phyloP scores from a whole-genome alignment of 37 sponge, comb jelly and placozoan species.

The Hexactinellida sp. region DNA sequence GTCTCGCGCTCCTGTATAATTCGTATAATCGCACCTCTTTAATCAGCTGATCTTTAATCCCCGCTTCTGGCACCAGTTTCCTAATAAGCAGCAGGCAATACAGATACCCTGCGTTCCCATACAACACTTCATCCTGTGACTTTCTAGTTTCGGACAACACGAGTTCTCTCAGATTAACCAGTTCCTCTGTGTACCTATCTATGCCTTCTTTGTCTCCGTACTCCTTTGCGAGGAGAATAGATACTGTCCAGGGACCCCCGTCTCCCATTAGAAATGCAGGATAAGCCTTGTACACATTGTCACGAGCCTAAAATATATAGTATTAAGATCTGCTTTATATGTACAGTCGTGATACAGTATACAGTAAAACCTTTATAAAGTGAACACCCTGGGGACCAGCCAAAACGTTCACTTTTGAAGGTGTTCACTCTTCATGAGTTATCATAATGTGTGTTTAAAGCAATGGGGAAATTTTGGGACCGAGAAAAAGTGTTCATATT shows the following conservation, averaged over 20 bases:
- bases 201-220: not conserved
- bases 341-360: no score
- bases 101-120: conserved; percentile 45
- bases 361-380: no score
- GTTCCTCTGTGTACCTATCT: not conserved
- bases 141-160: not conserved
- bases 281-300: not conserved
- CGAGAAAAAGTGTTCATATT: no score
- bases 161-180: not conserved
- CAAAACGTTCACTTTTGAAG: no score
- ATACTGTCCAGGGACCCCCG: not conserved
- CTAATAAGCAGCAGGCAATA: conserved; percentile 33
- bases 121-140: conserved; percentile 42
- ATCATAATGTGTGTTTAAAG: no score
- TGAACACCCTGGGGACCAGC: no score
- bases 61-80: conserved; percentile 24
- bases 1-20: no score
- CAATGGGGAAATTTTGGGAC: no score
- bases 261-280: not conserved
- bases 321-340: not conserved
- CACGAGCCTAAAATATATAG: not conserved
- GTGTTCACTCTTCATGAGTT: no score
- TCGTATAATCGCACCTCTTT: no score
- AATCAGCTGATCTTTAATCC: not conserved
- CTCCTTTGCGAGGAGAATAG: not conserved